A percentile compares a stretch with the other conserved stretches of the same genome.
These are phyloP conservation scores for Sinocyclocheilus maitianheensis DNA, from an alignment of 2,113 vertebrate genomes.

Conservation along the genomic window DNA sequence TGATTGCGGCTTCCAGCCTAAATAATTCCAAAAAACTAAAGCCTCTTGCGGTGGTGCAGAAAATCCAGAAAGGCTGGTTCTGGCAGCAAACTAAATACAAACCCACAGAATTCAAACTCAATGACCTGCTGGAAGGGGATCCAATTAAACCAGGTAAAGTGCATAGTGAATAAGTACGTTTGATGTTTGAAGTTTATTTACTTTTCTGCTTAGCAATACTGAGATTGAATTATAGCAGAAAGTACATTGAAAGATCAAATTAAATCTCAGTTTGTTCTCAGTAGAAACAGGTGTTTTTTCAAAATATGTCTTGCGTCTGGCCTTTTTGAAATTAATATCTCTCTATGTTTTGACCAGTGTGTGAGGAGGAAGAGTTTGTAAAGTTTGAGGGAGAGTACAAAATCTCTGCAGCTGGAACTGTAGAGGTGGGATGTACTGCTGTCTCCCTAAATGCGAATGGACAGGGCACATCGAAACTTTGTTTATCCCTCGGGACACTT, in stretches of 20 bases:
- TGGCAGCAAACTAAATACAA: conserved; percentile 92
- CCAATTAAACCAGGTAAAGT: conserved; percentile 45
- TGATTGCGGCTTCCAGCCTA: conserved; percentile 82
- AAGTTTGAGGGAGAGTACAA: conserved; percentile 80
- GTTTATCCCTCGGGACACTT: conserved; percentile 83
- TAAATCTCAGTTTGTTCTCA: no score
- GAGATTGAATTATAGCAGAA: no score
- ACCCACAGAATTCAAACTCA: conserved; percentile 81
- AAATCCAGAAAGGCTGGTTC: conserved; percentile 81
- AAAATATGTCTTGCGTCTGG: background rate
- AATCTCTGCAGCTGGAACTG: conserved; percentile 65
- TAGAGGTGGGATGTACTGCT: conserved; percentile 66
- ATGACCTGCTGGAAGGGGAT: conserved; percentile 80
- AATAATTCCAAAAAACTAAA: conserved; percentile 85
- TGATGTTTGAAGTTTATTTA: no score
- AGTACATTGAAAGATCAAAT: no score
- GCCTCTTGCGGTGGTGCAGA: conserved; percentile 84
- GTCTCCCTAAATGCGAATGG: conserved; percentile 70
- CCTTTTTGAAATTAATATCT: background rate
- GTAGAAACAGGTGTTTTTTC: no score
- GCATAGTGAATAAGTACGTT: background rate
- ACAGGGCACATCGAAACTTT: conserved; percentile 72
- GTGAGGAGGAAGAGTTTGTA: conserved; percentile 81
- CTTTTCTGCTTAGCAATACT: no score
- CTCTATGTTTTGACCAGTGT: conserved; percentile 68